Percentiles rank a stretch among this genome's conserved stretches.
phyloP scores from a whole-genome alignment of 2,888 invertebrate species.

The Epistrophe grossulariae region DNA sequence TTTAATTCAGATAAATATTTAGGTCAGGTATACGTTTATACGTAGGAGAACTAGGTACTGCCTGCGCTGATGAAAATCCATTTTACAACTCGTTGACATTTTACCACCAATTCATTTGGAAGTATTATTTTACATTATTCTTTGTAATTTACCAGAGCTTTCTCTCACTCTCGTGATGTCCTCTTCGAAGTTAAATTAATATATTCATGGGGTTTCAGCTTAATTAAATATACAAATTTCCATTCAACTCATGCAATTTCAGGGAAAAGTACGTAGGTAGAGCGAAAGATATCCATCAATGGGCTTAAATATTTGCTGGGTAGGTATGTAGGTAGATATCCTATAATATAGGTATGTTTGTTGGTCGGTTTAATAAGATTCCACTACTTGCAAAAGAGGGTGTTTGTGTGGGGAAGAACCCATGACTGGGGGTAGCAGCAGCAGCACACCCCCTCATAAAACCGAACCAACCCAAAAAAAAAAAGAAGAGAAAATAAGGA shows the following conservation, averaged over 20 bases:
- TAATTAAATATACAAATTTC: constrained; percentile 75
- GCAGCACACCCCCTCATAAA: constrained; percentile 31
- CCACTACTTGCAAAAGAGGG: constrained; percentile 14
- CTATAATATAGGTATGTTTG: neutral
- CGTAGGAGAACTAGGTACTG: neutral
- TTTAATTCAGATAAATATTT: constrained; percentile 18
- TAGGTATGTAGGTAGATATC: neutral
- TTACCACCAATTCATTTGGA: constrained; percentile 50
- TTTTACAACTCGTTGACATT: constrained; percentile 49
- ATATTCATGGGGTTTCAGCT: constrained; percentile 74
- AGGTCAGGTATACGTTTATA: constrained; percentile 38
- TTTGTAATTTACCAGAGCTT: constrained; percentile 1
- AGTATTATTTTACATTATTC: constrained; percentile 44
- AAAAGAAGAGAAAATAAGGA: constrained; percentile 13
- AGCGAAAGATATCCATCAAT: constrained; percentile 65
- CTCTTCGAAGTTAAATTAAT: constrained; percentile 54
- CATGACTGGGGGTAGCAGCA: neutral
- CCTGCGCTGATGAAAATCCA: constrained; percentile 6
- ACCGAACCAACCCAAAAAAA: constrained; percentile 28
- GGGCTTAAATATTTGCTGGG: constrained; percentile 43
- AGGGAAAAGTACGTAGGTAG: constrained; percentile 1
- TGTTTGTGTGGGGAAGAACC: neutral
- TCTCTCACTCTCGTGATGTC: neutral
- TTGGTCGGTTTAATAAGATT: constrained; percentile 18
- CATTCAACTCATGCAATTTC: constrained; percentile 39